phyloP scores from a whole-genome alignment of 2,113 vertebrate genomes.

The Caracal caracal region DNA sequence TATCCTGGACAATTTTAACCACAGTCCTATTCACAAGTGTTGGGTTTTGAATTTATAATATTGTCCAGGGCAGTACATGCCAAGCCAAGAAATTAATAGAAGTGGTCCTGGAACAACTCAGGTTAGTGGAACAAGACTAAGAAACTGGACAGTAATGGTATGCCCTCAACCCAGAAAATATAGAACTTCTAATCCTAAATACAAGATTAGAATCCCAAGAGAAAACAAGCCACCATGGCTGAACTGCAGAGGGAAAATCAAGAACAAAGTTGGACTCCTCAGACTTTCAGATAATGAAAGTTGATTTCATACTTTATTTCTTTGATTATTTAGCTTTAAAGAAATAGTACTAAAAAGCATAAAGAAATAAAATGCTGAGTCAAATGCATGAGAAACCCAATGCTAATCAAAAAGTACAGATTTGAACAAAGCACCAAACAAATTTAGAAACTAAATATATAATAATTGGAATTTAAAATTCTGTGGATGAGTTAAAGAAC shows the following conservation, averaged over 20 bases:
- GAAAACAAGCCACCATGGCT: background rate
- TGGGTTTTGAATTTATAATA: background rate
- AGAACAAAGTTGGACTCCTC: background rate
- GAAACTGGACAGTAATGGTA: background rate
- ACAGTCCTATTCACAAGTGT: background rate
- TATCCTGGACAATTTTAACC: background rate
- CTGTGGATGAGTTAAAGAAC: background rate
- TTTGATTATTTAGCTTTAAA: slow-evolving; percentile 16
- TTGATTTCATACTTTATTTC: background rate
- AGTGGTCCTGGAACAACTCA: background rate
- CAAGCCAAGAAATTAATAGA: background rate
- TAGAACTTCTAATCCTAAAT: background rate
- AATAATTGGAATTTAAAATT: background rate
- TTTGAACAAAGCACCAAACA: background rate
- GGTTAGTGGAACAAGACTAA: background rate
- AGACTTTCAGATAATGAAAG: background rate
- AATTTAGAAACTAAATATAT: slow-evolving; percentile 13
- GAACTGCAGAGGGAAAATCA: background rate
- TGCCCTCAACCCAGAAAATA: background rate
- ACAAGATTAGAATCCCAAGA: background rate
- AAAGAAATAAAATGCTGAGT: background rate
- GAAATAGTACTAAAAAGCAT: background rate
- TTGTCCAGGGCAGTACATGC: background rate
- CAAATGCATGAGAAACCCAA: background rate
- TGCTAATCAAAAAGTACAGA: background rate